phyloP scores from a whole-genome alignment of 2,797 vertebrate species.

The Leuciscus waleckii region DNA sequence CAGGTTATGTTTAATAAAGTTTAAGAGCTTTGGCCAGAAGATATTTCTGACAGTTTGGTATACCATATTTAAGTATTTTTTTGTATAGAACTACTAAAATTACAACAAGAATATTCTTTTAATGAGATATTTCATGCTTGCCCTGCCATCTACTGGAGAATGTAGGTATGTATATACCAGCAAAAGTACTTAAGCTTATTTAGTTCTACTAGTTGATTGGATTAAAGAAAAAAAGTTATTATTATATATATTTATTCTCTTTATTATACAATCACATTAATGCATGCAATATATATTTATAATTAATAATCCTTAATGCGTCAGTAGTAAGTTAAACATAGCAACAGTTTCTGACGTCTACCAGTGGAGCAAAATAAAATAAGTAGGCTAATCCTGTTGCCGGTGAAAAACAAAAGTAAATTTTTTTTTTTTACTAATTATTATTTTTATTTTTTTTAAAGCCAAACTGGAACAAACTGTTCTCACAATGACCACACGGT shows the following conservation, averaged over 20 bases:
- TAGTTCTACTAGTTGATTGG: no score
- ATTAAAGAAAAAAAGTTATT: not conserved
- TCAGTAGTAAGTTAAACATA: not conserved
- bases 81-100: not conserved
- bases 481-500: conserved; percentile 15
- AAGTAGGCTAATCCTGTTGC: no score
- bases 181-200: not conserved
- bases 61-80: not conserved
- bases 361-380: no score
- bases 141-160: conserved; percentile 56
- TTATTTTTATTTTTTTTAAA: no score
- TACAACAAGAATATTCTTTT: not conserved
- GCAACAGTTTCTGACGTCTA: not conserved
- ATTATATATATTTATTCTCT: not conserved
- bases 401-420: not conserved
- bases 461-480: not conserved
- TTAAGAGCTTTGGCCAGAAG: not conserved
- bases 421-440: no score
- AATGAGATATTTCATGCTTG: not conserved
- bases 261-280: not conserved
- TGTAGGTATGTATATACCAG: not conserved
- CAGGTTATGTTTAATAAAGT: not conserved
- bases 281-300: not conserved
- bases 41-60: not conserved
- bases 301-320: not conserved